Evolutionary conservation across 1,140 invertebrate species (phyloP).

Genomic region (Adoxophyes honmai): DNA sequence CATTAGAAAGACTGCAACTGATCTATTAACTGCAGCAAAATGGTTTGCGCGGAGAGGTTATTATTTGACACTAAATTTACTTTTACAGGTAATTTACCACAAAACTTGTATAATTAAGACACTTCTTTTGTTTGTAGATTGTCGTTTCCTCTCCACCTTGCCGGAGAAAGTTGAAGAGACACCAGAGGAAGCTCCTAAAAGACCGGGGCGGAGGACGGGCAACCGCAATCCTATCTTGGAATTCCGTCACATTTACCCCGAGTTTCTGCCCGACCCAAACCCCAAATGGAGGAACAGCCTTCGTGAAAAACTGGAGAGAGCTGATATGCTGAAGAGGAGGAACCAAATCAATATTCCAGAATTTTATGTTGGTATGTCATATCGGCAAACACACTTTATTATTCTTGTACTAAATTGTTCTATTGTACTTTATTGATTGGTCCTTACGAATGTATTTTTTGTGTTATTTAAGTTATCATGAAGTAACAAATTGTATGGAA

Average conservation of each 20-base stretch:
- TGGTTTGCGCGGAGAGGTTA: conserved; percentile 63
- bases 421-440: too few species aligned
- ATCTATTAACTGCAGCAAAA: conserved; percentile 43
- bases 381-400: too few species aligned
- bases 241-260: conserved; percentile 91
- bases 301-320: conserved; percentile 92
- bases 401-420: too few species aligned
- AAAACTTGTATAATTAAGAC: conserved; percentile 16
- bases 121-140: conserved; percentile 35
- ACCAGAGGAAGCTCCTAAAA: conserved; percentile 22
- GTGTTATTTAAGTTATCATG: too few species aligned
- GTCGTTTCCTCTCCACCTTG: conserved; percentile 43
- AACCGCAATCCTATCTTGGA: conserved; percentile 55
- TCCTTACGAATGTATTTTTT: too few species aligned
- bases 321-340: conserved; percentile 94
- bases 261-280: conserved; percentile 95
- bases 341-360: conserved; percentile 93
- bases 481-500: too few species aligned
- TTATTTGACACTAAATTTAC: neutral
- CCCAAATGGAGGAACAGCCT: conserved; percentile 87
- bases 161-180: conserved; percentile 45
- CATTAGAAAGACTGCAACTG: conserved; percentile 40
- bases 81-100: neutral
- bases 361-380: conserved; percentile 96
- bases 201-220: conserved; percentile 26